Conservation (phyloP, 2,113 vertebrate genomes). For the Cyprinodon tularosa region DNA sequence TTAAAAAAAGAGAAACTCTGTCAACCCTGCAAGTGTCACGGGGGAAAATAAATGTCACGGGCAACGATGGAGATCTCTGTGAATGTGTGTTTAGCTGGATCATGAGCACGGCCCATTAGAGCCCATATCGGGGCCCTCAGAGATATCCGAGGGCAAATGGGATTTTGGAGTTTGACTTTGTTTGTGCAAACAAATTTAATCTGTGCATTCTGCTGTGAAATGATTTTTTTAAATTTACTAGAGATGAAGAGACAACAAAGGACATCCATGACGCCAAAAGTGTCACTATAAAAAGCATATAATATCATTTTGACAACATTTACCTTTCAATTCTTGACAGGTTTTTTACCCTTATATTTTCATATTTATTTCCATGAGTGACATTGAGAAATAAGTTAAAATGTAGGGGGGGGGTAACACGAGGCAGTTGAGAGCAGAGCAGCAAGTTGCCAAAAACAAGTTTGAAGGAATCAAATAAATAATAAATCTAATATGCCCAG, state of each 20-base stretch:
- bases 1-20: constrained; percentile 39
- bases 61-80: constrained; percentile 31
- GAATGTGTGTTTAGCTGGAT: constrained; percentile 46
- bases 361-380: background rate
- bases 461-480: too few species aligned
- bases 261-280: background rate
- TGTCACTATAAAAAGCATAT: background rate
- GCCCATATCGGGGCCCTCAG: constrained; percentile 7
- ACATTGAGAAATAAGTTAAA: background rate
- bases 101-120: constrained; percentile 56
- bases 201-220: constrained; percentile 58
- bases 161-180: constrained; percentile 37
- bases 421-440: background rate
- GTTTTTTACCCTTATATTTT: background rate
- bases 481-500: too few species aligned
- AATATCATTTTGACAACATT: background rate
- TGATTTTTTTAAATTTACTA: constrained; percentile 43
- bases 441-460: background rate
- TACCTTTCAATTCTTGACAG: background rate
- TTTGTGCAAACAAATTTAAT: constrained; percentile 47
- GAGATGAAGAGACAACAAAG: constrained; percentile 24
- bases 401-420: background rate
- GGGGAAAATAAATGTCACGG: constrained; percentile 45
- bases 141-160: constrained; percentile 26
- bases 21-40: constrained; percentile 37